Percentiles rank a stretch among this genome's conserved stretches.
Evolutionary conservation across 1,140 invertebrate species (phyloP).

Genomic region (Zaprionus gabonicus): DNA sequence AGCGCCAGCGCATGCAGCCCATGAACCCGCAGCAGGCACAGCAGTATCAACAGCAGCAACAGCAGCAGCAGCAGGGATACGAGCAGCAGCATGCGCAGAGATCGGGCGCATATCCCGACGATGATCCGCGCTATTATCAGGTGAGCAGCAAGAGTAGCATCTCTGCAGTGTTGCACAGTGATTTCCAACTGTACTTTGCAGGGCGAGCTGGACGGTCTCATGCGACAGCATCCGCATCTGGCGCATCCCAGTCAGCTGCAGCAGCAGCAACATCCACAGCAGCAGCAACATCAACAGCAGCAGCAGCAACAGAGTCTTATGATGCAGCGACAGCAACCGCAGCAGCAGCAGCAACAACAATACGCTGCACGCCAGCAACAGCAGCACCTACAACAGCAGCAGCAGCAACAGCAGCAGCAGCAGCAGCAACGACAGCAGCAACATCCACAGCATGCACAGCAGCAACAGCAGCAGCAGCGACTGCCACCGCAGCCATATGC

Average conservation of each 20-base stretch:
- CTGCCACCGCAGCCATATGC: constrained; percentile 36
- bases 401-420: constrained; percentile 24
- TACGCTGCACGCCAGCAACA: constrained; percentile 36
- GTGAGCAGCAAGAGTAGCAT: constrained; percentile 26
- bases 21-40: constrained; percentile 69
- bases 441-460: constrained; percentile 20
- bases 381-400: constrained; percentile 32
- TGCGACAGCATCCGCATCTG: constrained; percentile 89
- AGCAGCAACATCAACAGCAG: constrained; percentile 56
- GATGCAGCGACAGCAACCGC: constrained; percentile 53
- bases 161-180: background rate
- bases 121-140: constrained; percentile 88
- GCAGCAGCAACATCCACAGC: constrained; percentile 79
- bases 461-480: constrained; percentile 26
- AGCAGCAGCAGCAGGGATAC: constrained; percentile 54
- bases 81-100: constrained; percentile 54
- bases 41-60: constrained; percentile 62
- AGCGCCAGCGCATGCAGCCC: constrained; percentile 60
- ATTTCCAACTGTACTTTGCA: constrained; percentile 50
- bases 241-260: constrained; percentile 86
- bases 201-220: constrained; percentile 90
- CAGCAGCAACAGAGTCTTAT: constrained; percentile 66
- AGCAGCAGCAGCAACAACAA: constrained; percentile 49
- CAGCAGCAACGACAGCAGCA: constrained; percentile 24
- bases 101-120: constrained; percentile 84